phyloP scores from a whole-genome alignment of 2,113 vertebrate genomes.

The Addax nasomaculatus region DNA sequence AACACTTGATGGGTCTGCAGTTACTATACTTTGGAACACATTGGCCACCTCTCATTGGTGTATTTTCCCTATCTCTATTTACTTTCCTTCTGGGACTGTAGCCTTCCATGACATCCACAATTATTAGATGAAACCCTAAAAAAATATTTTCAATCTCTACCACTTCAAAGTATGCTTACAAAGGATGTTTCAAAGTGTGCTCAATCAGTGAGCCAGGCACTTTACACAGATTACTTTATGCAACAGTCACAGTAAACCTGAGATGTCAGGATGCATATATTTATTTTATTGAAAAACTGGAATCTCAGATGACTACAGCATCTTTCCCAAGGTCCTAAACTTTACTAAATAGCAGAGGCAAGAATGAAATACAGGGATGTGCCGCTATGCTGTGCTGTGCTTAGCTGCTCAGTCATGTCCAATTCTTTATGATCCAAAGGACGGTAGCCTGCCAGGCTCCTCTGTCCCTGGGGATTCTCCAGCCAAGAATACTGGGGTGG shows the following conservation, averaged over 20 bases:
- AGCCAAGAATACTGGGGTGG: neutral
- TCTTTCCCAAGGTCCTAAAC: neutral
- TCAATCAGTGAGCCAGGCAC: neutral
- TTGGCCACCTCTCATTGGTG: neutral
- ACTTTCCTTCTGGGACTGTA: neutral
- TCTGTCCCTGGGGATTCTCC: neutral
- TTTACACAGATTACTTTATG: neutral
- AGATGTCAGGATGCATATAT: neutral
- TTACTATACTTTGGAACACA: neutral
- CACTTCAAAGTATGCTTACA: neutral
- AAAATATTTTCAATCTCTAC: neutral
- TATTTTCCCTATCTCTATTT: neutral
- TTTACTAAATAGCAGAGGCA: neutral
- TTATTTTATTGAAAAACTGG: neutral
- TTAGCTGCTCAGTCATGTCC: neutral
- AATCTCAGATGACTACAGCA: neutral
- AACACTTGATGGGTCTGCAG: neutral
- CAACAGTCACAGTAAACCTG: neutral
- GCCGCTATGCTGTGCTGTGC: accelerated
- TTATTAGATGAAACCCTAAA: neutral
- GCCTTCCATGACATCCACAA: neutral
- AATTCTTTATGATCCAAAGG: neutral
- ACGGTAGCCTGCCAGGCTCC: neutral
- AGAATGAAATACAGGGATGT: neutral
- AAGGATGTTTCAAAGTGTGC: neutral